Evolutionary conservation across 2,113 vertebrate species (phyloP).

Genomic region (Python bivittatus): DNA sequence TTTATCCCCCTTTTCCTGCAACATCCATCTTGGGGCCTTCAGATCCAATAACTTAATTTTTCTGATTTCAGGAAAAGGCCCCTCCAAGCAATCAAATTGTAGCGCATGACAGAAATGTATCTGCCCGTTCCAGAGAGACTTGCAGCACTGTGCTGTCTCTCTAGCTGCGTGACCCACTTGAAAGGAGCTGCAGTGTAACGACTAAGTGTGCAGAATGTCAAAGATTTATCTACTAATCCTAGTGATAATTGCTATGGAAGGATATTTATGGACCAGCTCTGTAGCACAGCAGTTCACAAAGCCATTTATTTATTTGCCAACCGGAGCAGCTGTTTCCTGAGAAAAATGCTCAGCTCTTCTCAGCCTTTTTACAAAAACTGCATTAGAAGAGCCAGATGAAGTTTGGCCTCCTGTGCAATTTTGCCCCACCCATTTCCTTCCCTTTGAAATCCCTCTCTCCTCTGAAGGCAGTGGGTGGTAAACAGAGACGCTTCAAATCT

Average conservation of each 20-base stretch:
- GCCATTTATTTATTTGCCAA: slow-evolving; percentile 33
- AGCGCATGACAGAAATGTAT: background rate
- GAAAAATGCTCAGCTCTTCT: background rate
- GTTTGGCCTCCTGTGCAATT: background rate
- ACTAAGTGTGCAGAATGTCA: slow-evolving; percentile 24
- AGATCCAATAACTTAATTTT: slow-evolving; percentile 6
- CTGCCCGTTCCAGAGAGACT: background rate
- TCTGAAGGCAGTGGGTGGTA: background rate
- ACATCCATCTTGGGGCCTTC: background rate
- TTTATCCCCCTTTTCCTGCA: background rate
- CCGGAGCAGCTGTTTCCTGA: slow-evolving; percentile 4
- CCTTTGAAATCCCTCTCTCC: too few species aligned
- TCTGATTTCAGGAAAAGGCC: slow-evolving; percentile 30
- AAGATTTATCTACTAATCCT: slow-evolving; percentile 34
- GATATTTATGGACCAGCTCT: background rate
- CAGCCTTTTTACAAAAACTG: background rate
- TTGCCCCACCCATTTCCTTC: background rate
- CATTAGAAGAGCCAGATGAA: slow-evolving; percentile 10
- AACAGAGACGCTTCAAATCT: background rate
- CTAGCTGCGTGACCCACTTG: slow-evolving; percentile 8
- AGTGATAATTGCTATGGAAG: slow-evolving; percentile 14
- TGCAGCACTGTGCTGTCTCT: slow-evolving; percentile 12
- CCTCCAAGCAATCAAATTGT: slow-evolving; percentile 11
- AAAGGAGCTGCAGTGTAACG: slow-evolving; percentile 1
- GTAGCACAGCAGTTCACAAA: slow-evolving; percentile 27